phyloP scores from a whole-genome alignment of 2,888 invertebrate genomes.

The Iphiclides podalirius region DNA sequence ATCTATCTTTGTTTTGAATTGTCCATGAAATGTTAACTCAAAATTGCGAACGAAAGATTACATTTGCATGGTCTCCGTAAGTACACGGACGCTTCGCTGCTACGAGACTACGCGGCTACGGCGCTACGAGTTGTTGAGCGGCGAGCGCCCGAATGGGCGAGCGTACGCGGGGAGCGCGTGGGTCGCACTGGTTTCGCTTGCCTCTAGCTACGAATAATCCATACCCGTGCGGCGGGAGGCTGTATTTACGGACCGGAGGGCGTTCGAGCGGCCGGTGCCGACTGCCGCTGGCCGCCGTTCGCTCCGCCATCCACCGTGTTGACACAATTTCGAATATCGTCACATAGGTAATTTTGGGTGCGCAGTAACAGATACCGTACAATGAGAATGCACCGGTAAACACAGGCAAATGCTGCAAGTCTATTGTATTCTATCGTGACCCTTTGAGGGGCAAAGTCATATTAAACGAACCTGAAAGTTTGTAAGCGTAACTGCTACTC shows the following conservation, averaged over 20 bases:
- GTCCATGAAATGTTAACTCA: conserved; percentile 41
- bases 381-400: conserved; percentile 20
- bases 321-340: conserved; percentile 74
- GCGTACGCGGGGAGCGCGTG: conserved; percentile 64
- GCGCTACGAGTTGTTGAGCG: conserved; percentile 25
- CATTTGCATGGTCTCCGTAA: conserved; percentile 39
- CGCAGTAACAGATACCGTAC: conserved; percentile 12
- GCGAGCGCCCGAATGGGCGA: conserved; percentile 36
- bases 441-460: background rate
- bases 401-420: conserved; percentile 3
- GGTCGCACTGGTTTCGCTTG: conserved; percentile 65
- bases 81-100: conserved; percentile 41
- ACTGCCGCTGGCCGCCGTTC: conserved; percentile 42
- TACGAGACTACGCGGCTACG: conserved; percentile 4
- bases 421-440: conserved; percentile 4
- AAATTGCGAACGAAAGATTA: conserved; percentile 45
- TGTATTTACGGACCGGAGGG: conserved; percentile 73
- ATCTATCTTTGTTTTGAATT: conserved; percentile 62
- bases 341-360: conserved; percentile 43
- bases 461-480: conserved; percentile 9
- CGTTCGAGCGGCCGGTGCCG: conserved; percentile 60
- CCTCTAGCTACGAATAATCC: conserved; percentile 71
- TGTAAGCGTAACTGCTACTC: background rate
- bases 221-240: conserved; percentile 72
- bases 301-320: conserved; percentile 56